These are phyloP conservation scores for Mylabris phalerata DNA, from an alignment of 1,140 invertebrate genomes.

Conservation along the genomic window DNA sequence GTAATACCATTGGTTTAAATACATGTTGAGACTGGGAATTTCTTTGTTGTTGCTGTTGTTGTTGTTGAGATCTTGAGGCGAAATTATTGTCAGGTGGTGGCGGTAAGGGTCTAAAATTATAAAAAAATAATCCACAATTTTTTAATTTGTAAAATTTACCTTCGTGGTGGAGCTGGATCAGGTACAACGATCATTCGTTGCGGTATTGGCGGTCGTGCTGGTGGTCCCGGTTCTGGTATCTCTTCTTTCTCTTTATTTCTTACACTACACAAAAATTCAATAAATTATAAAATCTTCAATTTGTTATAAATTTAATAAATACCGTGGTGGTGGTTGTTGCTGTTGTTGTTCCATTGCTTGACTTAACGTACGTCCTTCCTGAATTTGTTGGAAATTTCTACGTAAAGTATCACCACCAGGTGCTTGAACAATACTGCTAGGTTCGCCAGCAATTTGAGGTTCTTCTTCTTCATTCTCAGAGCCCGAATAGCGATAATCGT, in stretches of 20 bases:
- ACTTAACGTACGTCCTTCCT: conserved; percentile 70
- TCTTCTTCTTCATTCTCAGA: conserved; percentile 88
- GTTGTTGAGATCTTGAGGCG: conserved; percentile 36
- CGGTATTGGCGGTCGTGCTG: conserved; percentile 75
- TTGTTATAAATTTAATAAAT: conserved; percentile 8
- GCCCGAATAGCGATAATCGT: conserved; percentile 78
- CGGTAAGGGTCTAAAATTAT: conserved; percentile 40
- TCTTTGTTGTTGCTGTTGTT: conserved; percentile 60
- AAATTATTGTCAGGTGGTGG: conserved; percentile 40
- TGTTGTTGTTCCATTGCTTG: conserved; percentile 36
- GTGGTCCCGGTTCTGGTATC: conserved; percentile 73
- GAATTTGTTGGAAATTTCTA: conserved; percentile 96
- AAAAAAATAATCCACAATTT: neutral
- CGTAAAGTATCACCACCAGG: conserved; percentile 84
- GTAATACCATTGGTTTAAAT: conserved; percentile 72
- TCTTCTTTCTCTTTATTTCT: conserved; percentile 39
- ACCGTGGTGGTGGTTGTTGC: conserved; percentile 33
- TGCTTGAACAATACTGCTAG: conserved; percentile 83
- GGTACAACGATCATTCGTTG: conserved; percentile 79
- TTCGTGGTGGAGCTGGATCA: conserved; percentile 47
- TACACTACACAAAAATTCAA: conserved; percentile 23
- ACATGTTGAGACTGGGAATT: conserved; percentile 69
- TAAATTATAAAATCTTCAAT: neutral
- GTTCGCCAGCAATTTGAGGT: conserved; percentile 74
- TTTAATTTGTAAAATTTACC: conserved; percentile 21